Percentiles rank a stretch among this genome's conserved stretches.
These are phyloP conservation scores for Leguminivora glycinivorella DNA, from an alignment of 1,140 invertebrate species.

Conservation along the genomic window DNA sequence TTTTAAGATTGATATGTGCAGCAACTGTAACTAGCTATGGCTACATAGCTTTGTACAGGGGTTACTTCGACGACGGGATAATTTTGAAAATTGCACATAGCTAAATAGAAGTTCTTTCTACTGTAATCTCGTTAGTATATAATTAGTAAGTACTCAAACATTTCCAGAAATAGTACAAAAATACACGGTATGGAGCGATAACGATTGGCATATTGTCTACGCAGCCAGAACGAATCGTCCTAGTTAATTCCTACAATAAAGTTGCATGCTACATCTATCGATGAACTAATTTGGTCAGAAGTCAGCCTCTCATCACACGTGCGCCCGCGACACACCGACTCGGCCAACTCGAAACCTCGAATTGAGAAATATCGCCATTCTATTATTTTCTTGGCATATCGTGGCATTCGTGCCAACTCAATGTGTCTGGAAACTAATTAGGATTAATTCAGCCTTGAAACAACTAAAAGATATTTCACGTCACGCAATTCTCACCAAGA, in stretches of 20 bases:
- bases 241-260: slow-evolving; percentile 1
- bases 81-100: too few relatives aligned
- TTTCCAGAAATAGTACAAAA: too few relatives aligned
- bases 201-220: too few relatives aligned
- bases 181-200: too few relatives aligned
- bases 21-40: too few relatives aligned
- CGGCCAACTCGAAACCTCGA: slow-evolving; percentile 9
- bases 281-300: slow-evolving; percentile 20
- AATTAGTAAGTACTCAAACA: too few relatives aligned
- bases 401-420: slow-evolving; percentile 36
- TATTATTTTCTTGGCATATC: slow-evolving; percentile 30
- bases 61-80: too few relatives aligned
- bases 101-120: too few relatives aligned
- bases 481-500: slow-evolving; percentile 55
- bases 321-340: background rate
- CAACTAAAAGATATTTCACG: slow-evolving; percentile 51
- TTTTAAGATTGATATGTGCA: too few relatives aligned
- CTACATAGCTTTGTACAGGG: too few relatives aligned
- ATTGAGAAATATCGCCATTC: slow-evolving; percentile 31
- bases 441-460: slow-evolving; percentile 49
- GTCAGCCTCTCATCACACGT: slow-evolving; percentile 1
- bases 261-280: background rate
- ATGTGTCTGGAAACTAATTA: slow-evolving; percentile 35
- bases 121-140: too few relatives aligned
- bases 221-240: background rate